Evolutionary conservation across 2,797 vertebrate genomes (phyloP), one percentile per base, ranked within the genome.

Genomic region (Melanotaenia parkinsoni): DNA sequence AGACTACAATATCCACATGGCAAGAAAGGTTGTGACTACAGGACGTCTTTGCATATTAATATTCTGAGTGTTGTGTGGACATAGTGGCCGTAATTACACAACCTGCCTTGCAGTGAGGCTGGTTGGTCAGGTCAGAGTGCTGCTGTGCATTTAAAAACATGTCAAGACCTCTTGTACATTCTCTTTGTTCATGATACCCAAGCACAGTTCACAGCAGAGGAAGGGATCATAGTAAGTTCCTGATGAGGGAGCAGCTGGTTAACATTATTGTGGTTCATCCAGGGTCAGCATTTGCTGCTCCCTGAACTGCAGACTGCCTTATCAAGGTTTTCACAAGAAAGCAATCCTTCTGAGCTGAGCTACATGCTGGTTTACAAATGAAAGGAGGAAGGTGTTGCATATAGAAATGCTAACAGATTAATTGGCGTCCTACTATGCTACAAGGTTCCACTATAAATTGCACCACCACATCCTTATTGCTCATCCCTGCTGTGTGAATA

Each of bases 211-310:
- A 68, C 58, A 60, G 57, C 26, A 38, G 67, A 71, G 40, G 58
- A 72, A 32, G 30, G 45, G 84, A 85, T 90, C 84, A 70, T 58
- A 70, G 45, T 61, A 74, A 76, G 84, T 81, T 87, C 79, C 78
- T 71, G 72, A 81, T 80, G 57, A 79, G 71, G 58, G 51, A 67
- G 74, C 81, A 90, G 79, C 84, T 89, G 91, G 77, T 90, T 90
- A 82, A 70, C 79, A 86, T 89, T 89, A 81, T 77, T 76, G 64
- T 64, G 77, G 76, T 67, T 83, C 85, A 86, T 85, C 73, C 26
- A 32, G 65, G 87, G 86, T 89, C 85, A 83, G 76, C 50, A 65
- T 73, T 58, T 71, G 62, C 67, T 77, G 72, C 85, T 78, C 59
- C 32, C 45, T 84, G 73, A 83, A 72, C 86, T 58, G 33, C 70